Evolutionary conservation across 2,113 vertebrate species (phyloP), one percentile per base, ranked within the genome.

Genomic region (Carettochelys insculpta): DNA sequence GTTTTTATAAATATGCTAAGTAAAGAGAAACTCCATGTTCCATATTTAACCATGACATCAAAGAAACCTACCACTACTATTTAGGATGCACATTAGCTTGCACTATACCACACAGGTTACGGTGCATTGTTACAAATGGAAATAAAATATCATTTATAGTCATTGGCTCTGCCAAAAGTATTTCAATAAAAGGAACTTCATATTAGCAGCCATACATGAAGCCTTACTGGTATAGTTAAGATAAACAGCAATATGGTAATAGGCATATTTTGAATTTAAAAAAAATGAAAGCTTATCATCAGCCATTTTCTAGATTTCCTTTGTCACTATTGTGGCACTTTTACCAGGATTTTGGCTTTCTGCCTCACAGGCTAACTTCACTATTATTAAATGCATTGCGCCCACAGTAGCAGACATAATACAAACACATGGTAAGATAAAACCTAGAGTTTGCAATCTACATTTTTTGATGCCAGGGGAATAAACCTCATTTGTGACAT

Each of bases 141-240:
- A 31, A 47, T 5, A 5, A 91, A 80, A 79, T 4, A 4, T 17
- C 41, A 85, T 76, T 90, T 87, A 41, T 65, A 87, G 50, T 71
- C 82, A 65, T 50, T 0, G 0, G 6, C 71, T 80, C 65, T 81
- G 77, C 61, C 73, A n/a, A 68, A 56, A 65, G 65, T 13, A 20
- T 79, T 90, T 92, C 89, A 95, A 65, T 73, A 75, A 58, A 51
- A 82, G 48, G 79, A 94, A 34, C 68, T 85, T 50, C 34, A 4
- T 45, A 91, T 20, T 68, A 82, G 65, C 71, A 43, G 27, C 25
- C 25, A 45, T 45, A 27, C 61, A 38, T 3, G 9, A 34, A 68
- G n/a, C 19, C 61, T 68, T 68, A 38, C 34, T 1, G 16, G 34
- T 38, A 50, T 22, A 58, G 43, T 41, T 83, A 75, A 80, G 65